A percentile compares a stretch with the other conserved stretches of the same genome.
phyloP scores from a whole-genome alignment of 2,797 vertebrate species.

The Lepus oiostolus region DNA sequence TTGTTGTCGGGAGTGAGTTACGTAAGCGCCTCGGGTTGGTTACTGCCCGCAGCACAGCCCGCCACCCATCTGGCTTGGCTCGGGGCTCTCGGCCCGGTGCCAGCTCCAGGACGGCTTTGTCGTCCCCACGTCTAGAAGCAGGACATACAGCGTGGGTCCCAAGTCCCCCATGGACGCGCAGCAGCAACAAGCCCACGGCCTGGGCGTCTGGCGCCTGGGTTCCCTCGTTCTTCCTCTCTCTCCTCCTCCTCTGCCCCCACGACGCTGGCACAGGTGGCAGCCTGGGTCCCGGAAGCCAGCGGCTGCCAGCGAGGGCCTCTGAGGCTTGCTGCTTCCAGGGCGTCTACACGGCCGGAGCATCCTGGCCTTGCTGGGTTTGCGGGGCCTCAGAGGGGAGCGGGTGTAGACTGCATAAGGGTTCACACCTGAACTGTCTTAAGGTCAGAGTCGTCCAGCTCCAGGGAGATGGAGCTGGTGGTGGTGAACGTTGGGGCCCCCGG shows the following conservation, averaged over 20 bases:
- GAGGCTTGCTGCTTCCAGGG: too few relatives aligned
- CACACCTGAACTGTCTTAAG: not conserved
- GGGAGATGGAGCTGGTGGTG: not conserved
- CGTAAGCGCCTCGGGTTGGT: not conserved
- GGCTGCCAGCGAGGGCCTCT: not conserved
- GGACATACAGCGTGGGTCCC: not conserved
- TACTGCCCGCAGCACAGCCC: not conserved
- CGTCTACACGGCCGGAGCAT: too few relatives aligned
- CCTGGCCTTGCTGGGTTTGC: not conserved
- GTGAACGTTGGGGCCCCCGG: too few relatives aligned
- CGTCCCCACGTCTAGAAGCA: not conserved
- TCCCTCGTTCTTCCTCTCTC: not conserved
- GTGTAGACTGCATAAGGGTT: not conserved
- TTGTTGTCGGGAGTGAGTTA: constrained; percentile 21
- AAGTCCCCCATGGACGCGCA: rapidly evolving
- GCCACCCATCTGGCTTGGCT: too few relatives aligned
- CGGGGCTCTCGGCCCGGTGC: not conserved
- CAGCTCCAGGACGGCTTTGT: not conserved
- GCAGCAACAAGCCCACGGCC: rapidly evolving
- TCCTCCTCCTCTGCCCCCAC: not conserved
- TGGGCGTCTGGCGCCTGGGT: rapidly evolving
- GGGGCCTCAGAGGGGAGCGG: not conserved
- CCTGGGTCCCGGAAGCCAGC: not conserved
- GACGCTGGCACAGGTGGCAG: rapidly evolving
- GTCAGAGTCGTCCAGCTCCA: not conserved